Percentiles rank a stretch among this genome's conserved stretches.
These are phyloP conservation scores for Brachionus rubens DNA, from an alignment of 1,140 invertebrate species.

Conservation along the genomic window DNA sequence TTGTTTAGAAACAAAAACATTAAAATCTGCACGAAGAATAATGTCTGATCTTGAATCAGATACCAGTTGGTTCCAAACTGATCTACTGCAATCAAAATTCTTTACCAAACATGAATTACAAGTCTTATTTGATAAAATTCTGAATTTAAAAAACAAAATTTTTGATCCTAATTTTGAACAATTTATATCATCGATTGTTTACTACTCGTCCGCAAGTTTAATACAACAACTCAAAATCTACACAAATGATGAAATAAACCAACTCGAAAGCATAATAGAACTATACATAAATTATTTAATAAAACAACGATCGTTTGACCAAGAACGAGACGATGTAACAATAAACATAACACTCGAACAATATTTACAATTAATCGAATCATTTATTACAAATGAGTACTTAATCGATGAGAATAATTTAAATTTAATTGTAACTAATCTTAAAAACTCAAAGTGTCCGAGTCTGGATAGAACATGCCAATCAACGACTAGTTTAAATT, in stretches of 20 bases:
- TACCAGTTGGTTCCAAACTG: neutral
- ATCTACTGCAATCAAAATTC: neutral
- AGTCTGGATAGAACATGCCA: neutral
- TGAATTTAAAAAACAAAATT: neutral
- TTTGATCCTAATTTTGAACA: neutral
- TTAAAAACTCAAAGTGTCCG: neutral
- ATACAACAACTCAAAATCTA: neutral
- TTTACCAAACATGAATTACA: neutral
- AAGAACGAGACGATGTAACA: too few species aligned
- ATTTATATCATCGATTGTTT: neutral
- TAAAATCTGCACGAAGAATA: neutral
- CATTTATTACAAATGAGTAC: too few species aligned
- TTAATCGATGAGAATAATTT: too few species aligned
- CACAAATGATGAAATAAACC: neutral
- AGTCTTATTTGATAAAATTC: neutral
- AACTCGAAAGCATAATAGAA: too few species aligned
- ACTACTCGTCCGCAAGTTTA: neutral
- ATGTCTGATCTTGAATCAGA: conserved; percentile 32
- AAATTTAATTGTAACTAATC: too few species aligned
- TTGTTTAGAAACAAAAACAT: neutral
- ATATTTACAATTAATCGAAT: too few species aligned
- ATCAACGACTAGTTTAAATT: neutral
- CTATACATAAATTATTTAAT: too few species aligned
- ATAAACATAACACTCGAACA: too few species aligned
- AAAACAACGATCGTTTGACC: too few species aligned